phyloP scores from a whole-genome alignment of 2,888 invertebrate species.

The Drosophila cyrtoloma region DNA sequence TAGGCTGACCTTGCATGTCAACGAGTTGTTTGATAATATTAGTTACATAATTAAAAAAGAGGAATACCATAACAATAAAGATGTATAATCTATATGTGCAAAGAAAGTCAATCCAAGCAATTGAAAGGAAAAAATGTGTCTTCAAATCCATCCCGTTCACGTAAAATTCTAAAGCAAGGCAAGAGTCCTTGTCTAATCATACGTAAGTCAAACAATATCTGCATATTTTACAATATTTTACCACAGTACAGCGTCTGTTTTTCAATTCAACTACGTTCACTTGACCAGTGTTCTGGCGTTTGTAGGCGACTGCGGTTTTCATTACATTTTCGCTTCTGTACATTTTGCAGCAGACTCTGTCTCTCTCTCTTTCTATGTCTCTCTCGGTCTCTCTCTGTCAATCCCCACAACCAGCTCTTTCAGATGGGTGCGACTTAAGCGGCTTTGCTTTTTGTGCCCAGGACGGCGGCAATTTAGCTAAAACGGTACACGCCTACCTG shows the following conservation, averaged over 20 bases:
- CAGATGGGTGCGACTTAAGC: slow-evolving; percentile 70
- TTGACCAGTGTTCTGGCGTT: slow-evolving; percentile 51
- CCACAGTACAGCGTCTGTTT: slow-evolving; percentile 60
- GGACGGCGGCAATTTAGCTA: slow-evolving; percentile 78
- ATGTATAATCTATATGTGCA: background rate
- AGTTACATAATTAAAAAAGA: background rate
- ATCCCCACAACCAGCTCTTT: slow-evolving; percentile 28
- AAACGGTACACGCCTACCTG: slow-evolving; percentile 79
- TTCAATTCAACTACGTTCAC: slow-evolving; percentile 50
- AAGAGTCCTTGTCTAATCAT: background rate
- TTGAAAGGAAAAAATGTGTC: background rate
- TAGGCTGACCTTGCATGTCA: background rate
- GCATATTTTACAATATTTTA: background rate
- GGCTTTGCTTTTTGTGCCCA: slow-evolving; percentile 69
- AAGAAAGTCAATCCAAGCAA: background rate
- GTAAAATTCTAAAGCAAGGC: background rate
- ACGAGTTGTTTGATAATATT: background rate
- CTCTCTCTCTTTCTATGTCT: background rate
- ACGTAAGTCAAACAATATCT: background rate
- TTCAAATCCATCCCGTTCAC: background rate
- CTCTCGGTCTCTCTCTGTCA: background rate
- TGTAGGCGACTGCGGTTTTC: slow-evolving; percentile 75
- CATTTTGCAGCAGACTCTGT: slow-evolving; percentile 59
- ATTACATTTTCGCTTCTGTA: slow-evolving; percentile 77
- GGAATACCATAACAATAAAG: background rate